These are phyloP conservation scores for Microctenopoma steveboyesi DNA, from an alignment of 2,797 vertebrate genomes.

Conservation along the genomic window DNA sequence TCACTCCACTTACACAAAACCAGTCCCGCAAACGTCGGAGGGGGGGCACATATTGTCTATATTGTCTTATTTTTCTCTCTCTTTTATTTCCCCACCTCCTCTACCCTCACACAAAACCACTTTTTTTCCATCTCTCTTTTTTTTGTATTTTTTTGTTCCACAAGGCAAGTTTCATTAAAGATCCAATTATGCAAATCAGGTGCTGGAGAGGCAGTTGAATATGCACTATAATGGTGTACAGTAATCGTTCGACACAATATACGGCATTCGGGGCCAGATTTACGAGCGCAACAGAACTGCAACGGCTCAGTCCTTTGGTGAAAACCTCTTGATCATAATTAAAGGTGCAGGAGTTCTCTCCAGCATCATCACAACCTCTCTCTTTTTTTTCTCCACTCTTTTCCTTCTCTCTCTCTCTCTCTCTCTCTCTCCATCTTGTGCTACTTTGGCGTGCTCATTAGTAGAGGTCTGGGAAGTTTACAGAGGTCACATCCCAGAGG, in stretches of 20 bases:
- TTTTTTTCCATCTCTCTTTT: slow-evolving; percentile 55
- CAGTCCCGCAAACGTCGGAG: slow-evolving; percentile 77
- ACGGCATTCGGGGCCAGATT: slow-evolving; percentile 89
- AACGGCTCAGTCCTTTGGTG: slow-evolving; percentile 90
- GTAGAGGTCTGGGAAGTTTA: slow-evolving; percentile 61
- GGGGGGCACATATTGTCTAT: slow-evolving; percentile 53
- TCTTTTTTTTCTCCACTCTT: slow-evolving; percentile 1
- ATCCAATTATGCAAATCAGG: slow-evolving; percentile 96
- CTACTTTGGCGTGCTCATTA: slow-evolving; percentile 67
- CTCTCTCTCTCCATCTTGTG: slow-evolving; percentile 61
- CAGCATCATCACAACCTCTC: slow-evolving; percentile 47
- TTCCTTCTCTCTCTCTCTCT: slow-evolving; percentile 22
- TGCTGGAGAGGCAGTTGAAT: slow-evolving; percentile 91
- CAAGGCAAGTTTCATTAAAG: slow-evolving; percentile 93
- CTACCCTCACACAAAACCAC: slow-evolving; percentile 31
- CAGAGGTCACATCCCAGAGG: slow-evolving; percentile 63
- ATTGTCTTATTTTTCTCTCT: slow-evolving; percentile 69
- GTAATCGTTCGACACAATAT: slow-evolving; percentile 91
- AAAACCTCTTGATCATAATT: slow-evolving; percentile 96
- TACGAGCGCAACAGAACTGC: slow-evolving; percentile 91
- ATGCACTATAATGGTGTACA: slow-evolving; percentile 89
- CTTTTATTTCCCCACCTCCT: slow-evolving; percentile 53
- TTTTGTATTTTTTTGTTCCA: slow-evolving; percentile 83
- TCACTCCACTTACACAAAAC: slow-evolving; percentile 51
- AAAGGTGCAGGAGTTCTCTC: slow-evolving; percentile 87